Evolutionary conservation across 2,888 invertebrate genomes (phyloP).

Genomic region (Drosophila neonasuta): DNA sequence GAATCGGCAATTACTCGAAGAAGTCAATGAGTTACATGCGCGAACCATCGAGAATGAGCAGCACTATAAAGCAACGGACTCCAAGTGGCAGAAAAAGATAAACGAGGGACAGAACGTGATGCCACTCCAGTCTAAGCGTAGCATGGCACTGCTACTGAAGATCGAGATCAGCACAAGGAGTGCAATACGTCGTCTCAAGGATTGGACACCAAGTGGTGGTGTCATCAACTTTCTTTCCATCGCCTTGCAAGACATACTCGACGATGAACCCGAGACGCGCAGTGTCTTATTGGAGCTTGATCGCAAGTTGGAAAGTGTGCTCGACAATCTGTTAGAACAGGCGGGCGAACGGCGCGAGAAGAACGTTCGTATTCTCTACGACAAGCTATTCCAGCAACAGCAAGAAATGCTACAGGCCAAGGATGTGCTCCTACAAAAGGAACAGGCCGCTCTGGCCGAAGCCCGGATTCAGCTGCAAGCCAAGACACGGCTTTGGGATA

Average conservation of each 20-base stretch:
- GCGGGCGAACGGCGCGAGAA: conserved; percentile 38
- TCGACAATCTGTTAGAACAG: conserved; percentile 37
- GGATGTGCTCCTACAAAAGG: conserved; percentile 5
- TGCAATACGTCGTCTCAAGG: conserved; percentile 42
- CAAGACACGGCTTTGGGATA: not conserved
- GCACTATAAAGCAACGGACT: not conserved
- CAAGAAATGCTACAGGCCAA: conserved; percentile 26
- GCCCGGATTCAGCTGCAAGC: conserved; percentile 18
- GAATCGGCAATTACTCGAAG: conserved; percentile 26
- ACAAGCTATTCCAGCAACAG: conserved; percentile 48
- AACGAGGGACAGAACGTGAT: not conserved
- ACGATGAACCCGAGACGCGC: conserved; percentile 22
- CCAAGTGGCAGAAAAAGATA: conserved; percentile 5
- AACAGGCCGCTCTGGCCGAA: conserved; percentile 3
- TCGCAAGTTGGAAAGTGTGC: conserved; percentile 33
- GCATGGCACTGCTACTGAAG: not conserved
- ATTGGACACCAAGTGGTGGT: conserved; percentile 35
- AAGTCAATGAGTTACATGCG: conserved; percentile 27
- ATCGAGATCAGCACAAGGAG: conserved; percentile 10
- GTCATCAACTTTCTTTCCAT: conserved; percentile 39
- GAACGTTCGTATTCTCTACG: conserved; percentile 53
- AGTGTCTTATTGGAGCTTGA: conserved; percentile 38
- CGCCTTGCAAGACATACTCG: conserved; percentile 29
- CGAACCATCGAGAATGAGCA: conserved; percentile 22
- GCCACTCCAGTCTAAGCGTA: not conserved